phyloP scores from a whole-genome alignment of 2,113 vertebrate species.

The Hylia prasina region DNA sequence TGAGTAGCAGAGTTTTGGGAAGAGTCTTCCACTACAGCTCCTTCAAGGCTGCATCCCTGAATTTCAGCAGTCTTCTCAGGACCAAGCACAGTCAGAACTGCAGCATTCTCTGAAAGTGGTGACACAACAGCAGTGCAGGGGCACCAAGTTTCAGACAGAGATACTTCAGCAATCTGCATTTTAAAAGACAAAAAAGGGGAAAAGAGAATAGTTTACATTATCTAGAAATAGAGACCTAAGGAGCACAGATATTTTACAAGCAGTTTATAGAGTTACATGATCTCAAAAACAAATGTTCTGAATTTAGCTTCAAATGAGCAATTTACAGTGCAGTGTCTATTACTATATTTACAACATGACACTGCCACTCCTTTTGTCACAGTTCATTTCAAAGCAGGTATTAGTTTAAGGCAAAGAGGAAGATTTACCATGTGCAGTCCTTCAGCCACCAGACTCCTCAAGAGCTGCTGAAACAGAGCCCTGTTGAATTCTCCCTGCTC shows the following conservation, averaged over 20 bases:
- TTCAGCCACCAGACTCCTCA: constrained; percentile 64
- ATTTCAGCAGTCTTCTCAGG: neutral
- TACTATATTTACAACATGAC: neutral
- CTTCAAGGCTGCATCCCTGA: neutral
- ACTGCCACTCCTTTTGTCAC: neutral
- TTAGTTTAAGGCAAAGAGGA: neutral
- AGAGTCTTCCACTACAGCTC: neutral
- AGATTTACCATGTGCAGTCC: constrained; percentile 79
- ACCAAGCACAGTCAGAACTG: constrained; percentile 79
- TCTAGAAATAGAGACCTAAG: neutral
- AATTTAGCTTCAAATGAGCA: neutral
- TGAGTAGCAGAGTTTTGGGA: constrained; percentile 36
- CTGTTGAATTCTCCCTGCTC: neutral
- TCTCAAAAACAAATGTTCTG: neutral
- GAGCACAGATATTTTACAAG: neutral
- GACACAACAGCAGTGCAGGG: constrained; percentile 80
- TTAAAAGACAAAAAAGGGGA: neutral
- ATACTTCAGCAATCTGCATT: constrained; percentile 81
- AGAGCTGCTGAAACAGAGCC: constrained; percentile 69
- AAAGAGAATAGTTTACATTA: neutral
- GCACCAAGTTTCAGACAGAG: constrained; percentile 45
- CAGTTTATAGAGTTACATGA: neutral
- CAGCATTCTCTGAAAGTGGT: constrained; percentile 70
- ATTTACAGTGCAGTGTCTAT: neutral
- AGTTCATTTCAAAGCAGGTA: neutral